These are phyloP conservation scores for Phalangium opilio DNA, from an alignment of 2,888 invertebrate species.

Conservation along the genomic window DNA sequence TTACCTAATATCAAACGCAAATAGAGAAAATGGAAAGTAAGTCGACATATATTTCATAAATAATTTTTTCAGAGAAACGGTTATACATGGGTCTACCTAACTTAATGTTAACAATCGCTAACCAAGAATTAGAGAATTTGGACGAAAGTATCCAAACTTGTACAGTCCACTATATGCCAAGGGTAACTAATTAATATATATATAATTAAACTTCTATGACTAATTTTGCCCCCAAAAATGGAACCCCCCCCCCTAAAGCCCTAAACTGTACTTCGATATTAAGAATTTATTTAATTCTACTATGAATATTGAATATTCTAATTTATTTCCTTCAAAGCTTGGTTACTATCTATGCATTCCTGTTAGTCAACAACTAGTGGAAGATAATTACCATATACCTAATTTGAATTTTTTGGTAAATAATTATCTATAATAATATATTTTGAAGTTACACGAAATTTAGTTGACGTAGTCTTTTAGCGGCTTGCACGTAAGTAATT, in stretches of 20 bases:
- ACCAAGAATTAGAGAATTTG: constrained; percentile 49
- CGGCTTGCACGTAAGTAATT: constrained; percentile 5
- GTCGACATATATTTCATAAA: background rate
- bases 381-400: constrained; percentile 43
- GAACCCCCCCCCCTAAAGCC: no score
- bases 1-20: background rate
- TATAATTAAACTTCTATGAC: constrained; percentile 38
- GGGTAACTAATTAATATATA: constrained; percentile 34
- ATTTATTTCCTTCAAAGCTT: no score
- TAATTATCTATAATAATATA: constrained; percentile 5
- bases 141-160: constrained; percentile 33
- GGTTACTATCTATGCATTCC: no score
- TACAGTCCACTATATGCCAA: constrained; percentile 35
- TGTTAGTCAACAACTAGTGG: no score
- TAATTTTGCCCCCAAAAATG: no score
- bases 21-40: background rate
- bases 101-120: constrained; percentile 53
- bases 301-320: no score
- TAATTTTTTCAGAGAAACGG: constrained; percentile 48
- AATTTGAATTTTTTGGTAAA: constrained; percentile 55
- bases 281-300: no score
- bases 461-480: constrained; percentile 8
- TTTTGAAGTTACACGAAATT: background rate
- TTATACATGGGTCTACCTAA: constrained; percentile 51
- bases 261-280: no score